These are phyloP conservation scores for Agrotis clavis DNA, from an alignment of 2,888 invertebrate genomes.

Conservation along the genomic window DNA sequence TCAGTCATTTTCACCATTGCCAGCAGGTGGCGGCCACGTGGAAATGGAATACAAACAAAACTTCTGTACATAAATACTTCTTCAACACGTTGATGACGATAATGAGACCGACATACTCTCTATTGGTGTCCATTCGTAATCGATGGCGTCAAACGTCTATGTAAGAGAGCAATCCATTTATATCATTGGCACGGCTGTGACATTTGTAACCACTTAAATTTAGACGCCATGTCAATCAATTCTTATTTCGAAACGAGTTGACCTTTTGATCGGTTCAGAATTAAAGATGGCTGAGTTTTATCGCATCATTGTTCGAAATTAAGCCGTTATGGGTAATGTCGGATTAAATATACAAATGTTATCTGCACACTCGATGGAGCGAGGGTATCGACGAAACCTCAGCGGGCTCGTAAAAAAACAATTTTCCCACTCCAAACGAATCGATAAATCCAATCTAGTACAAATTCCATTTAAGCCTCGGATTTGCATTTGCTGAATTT, in stretches of 20 bases:
- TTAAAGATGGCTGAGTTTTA: constrained; percentile 28
- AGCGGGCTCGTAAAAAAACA: constrained; percentile 54
- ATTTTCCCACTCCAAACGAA: constrained; percentile 55
- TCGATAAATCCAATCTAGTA: constrained; percentile 59
- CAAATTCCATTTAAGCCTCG: constrained; percentile 59
- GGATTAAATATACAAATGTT: constrained; percentile 54
- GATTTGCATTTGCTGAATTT: constrained; percentile 60
- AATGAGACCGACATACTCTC: neutral
- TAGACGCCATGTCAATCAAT: constrained; percentile 54
- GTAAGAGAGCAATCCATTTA: constrained; percentile 23
- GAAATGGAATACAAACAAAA: neutral
- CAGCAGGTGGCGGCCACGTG: neutral
- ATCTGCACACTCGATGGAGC: constrained; percentile 36
- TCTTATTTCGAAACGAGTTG: constrained; percentile 37
- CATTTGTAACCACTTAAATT: constrained; percentile 37
- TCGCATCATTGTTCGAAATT: constrained; percentile 41
- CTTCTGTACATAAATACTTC: neutral
- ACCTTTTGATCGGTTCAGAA: constrained; percentile 42
- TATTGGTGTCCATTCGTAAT: constrained; percentile 31
- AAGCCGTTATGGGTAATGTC: constrained; percentile 41
- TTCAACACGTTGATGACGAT: constrained; percentile 8
- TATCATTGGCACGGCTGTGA: constrained; percentile 42
- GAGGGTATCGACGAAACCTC: constrained; percentile 44
- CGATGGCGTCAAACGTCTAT: constrained; percentile 11
- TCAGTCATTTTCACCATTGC: constrained; percentile 14